phyloP scores from a whole-genome alignment of 2,797 vertebrate genomes.

The Tenualosa thibaudeaui region DNA sequence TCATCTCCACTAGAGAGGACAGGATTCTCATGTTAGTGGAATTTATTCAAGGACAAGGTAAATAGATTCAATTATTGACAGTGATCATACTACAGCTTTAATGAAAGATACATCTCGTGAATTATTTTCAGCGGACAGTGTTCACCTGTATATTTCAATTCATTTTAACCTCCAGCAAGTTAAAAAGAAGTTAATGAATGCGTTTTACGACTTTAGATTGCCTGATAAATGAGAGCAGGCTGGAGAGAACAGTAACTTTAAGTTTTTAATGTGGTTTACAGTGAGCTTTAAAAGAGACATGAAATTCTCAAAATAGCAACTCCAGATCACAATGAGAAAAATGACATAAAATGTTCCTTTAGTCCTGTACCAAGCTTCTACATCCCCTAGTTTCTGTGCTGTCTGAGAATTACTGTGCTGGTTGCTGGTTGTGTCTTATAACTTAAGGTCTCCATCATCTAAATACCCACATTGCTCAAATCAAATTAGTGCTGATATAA shows the following conservation, averaged over 20 bases:
- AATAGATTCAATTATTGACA: neutral
- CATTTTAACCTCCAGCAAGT: neutral
- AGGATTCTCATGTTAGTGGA: neutral
- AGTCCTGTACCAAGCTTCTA: neutral
- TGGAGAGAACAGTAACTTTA: neutral
- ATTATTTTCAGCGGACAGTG: neutral
- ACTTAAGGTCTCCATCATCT: neutral
- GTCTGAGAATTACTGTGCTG: neutral
- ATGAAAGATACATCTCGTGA: neutral
- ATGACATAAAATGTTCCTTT: neutral
- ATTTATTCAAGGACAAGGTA: neutral
- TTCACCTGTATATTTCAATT: neutral
- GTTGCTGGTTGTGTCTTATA: neutral
- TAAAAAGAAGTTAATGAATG: neutral
- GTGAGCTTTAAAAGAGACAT: neutral
- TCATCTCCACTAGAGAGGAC: neutral
- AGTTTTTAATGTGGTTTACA: neutral
- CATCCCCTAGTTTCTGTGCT: neutral
- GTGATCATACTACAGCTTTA: neutral
- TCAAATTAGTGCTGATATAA: slow-evolving; percentile 1
- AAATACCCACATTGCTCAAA: neutral
- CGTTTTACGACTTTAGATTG: neutral
- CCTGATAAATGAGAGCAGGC: neutral
- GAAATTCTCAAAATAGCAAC: neutral
- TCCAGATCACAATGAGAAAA: neutral